Evolutionary conservation across 2,797 vertebrate genomes (phyloP).

Genomic region (Nothura maculosa): DNA sequence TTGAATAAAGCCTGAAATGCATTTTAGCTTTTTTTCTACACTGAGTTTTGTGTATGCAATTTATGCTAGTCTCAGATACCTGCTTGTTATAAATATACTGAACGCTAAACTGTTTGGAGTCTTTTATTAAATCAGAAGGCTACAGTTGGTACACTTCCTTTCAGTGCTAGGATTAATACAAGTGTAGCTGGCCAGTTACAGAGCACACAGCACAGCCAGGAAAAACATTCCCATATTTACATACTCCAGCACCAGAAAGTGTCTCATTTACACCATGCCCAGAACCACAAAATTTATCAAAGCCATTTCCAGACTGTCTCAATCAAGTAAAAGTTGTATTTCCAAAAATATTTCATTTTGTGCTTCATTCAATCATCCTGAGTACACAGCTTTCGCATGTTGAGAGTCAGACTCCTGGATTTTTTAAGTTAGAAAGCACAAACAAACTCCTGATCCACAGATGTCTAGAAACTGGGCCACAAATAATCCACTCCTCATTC

Average conservation of each 20-base stretch:
- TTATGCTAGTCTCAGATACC: conserved; percentile 67
- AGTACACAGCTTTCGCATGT: neutral
- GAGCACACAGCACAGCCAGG: conserved; percentile 61
- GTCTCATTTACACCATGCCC: conserved; percentile 70
- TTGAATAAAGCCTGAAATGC: conserved; percentile 41
- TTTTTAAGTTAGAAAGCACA: neutral
- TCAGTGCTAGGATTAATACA: conserved; percentile 62
- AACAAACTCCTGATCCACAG: neutral
- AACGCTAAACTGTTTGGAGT: conserved; percentile 69
- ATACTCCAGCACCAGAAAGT: conserved; percentile 62
- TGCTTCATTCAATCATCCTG: neutral
- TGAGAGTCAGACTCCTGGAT: no score
- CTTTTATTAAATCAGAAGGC: conserved; percentile 73
- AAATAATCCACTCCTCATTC: neutral
- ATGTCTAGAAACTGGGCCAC: neutral
- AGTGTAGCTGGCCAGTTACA: conserved; percentile 51
- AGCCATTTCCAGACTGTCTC: conserved; percentile 47
- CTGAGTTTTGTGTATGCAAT: conserved; percentile 44
- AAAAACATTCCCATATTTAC: conserved; percentile 73
- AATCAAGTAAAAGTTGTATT: conserved; percentile 45
- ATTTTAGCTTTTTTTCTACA: conserved; percentile 52
- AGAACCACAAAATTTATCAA: conserved; percentile 73
- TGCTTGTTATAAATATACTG: conserved; percentile 69
- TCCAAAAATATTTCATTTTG: conserved; percentile 35
- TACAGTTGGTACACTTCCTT: conserved; percentile 15